Percentiles rank a stretch among this genome's conserved stretches.
Evolutionary conservation across 2,113 vertebrate genomes (phyloP).

Genomic region (Nyctereutes procyonoides): DNA sequence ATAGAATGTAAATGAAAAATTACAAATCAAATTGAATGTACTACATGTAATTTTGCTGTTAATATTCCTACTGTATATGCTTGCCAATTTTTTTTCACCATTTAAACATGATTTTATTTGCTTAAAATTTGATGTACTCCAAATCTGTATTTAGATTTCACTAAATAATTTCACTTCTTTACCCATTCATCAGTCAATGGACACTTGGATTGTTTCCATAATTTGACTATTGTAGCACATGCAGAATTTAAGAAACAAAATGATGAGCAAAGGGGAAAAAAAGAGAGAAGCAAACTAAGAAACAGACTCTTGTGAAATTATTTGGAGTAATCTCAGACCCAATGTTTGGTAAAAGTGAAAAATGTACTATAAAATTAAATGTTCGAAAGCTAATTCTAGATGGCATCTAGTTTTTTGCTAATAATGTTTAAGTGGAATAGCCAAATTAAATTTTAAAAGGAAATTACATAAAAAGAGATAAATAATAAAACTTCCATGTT

Average conservation of each 20-base stretch:
- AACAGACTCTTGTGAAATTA: no score
- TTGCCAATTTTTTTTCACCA: not conserved
- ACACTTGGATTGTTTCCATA: no score
- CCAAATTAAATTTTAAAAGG: conserved; percentile 3
- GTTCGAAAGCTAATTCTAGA: not conserved
- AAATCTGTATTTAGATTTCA: not conserved
- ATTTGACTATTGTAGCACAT: no score
- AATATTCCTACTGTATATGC: not conserved
- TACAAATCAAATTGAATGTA: not conserved
- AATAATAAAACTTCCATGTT: not conserved
- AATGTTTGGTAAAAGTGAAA: not conserved
- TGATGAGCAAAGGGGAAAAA: no score
- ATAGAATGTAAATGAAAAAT: not conserved
- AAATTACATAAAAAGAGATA: not conserved
- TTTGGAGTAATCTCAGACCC: not conserved
- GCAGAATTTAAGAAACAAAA: no score
- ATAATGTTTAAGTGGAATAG: not conserved
- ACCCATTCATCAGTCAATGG: no score
- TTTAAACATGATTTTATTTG: not conserved
- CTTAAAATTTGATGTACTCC: not conserved
- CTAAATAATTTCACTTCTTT: no score
- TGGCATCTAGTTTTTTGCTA: not conserved
- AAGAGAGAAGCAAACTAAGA: no score
- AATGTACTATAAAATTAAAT: not conserved
- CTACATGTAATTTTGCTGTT: not conserved